Base-by-base conservation (phyloP, 2,113 vertebrate species). In the Crotalus helleri region DNA sequence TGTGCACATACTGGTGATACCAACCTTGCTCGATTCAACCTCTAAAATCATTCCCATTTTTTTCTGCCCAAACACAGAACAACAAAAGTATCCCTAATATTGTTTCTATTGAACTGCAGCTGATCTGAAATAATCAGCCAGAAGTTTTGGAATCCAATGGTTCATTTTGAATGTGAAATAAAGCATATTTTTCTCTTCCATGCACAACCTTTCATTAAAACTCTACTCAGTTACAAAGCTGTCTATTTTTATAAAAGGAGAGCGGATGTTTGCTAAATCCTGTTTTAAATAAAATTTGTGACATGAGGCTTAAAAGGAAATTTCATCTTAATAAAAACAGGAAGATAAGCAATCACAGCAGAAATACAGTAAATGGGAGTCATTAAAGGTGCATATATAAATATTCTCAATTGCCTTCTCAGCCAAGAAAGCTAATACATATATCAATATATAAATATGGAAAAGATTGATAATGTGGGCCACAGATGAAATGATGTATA, bases 261-360 rank as follows among this genome's bases (percentile, higher is more conserved):
- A 92, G 4, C 64, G 81, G 87, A 59, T 85, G 3, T 88, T 89
- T 92, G 46, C 4, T 93, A 26, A 33, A 95, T 88, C 93, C 53
- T 93, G 49, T 58, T 74, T 64, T 59, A 92, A 46, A 39, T 46
- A 59, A 93, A 94, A 91, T 0, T 53, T 89, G 74, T 51, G 51
- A 26, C 8, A 90, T 4, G 90, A 15, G 91, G 26, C 81, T 24
- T 53, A 58, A 4, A 69, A 93, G 94, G 86, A 95, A 88, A 33
- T 74, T 69, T 61, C 29, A 93, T 39, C 33, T 91, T 92, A 81
- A 74, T 5, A 91, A 92, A 93, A 5, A 0, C 4, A 17, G 57
- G 46, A 94, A 54, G 33, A 53, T 33, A 85, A 46, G 87, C 89
- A 90, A 92, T 86, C 69, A 58, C 21, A 90, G 53, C 39, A 49